Percentiles rank a stretch among this genome's conserved stretches.
phyloP scores from a whole-genome alignment of 2,113 vertebrate species.

The Lutjanus erythropterus region DNA sequence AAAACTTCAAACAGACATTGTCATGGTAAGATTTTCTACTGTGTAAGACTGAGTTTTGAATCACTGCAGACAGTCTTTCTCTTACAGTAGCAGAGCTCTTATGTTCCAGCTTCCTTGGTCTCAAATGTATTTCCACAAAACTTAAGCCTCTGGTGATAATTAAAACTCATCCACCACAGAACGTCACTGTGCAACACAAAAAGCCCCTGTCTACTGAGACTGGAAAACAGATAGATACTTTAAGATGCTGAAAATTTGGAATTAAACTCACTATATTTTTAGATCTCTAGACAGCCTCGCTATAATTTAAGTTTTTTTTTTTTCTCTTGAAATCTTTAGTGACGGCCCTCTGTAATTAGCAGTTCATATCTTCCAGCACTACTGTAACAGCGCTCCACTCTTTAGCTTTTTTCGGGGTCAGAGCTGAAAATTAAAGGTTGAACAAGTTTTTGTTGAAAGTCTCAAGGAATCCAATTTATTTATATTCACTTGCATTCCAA shows the following conservation, averaged over 20 bases:
- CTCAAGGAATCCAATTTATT: neutral
- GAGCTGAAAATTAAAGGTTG: neutral
- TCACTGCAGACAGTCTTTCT: neutral
- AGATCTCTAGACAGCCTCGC: neutral
- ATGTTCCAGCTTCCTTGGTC: constrained; percentile 3
- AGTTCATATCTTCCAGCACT: neutral
- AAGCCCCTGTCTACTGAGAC: constrained; percentile 6
- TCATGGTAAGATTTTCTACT: neutral
- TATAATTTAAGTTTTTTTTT: neutral
- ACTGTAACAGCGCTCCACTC: neutral
- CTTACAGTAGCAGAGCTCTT: constrained; percentile 5
- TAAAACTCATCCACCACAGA: constrained; percentile 30
- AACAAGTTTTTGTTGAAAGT: neutral
- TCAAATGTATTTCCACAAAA: constrained; percentile 26
- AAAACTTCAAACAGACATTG: neutral
- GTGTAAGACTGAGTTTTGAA: neutral
- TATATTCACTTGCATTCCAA: neutral
- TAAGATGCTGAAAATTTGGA: constrained; percentile 10
- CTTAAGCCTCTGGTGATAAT: constrained; percentile 47
- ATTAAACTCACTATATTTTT: constrained; percentile 7
- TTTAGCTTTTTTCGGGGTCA: neutral
- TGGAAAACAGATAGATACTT: constrained; percentile 12
- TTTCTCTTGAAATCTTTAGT: neutral
- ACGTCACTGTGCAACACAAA: constrained; percentile 4
- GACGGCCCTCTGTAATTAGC: neutral